Evolutionary conservation across 2,797 vertebrate species (phyloP).

Genomic region (Heteromormyrus szaboi): DNA sequence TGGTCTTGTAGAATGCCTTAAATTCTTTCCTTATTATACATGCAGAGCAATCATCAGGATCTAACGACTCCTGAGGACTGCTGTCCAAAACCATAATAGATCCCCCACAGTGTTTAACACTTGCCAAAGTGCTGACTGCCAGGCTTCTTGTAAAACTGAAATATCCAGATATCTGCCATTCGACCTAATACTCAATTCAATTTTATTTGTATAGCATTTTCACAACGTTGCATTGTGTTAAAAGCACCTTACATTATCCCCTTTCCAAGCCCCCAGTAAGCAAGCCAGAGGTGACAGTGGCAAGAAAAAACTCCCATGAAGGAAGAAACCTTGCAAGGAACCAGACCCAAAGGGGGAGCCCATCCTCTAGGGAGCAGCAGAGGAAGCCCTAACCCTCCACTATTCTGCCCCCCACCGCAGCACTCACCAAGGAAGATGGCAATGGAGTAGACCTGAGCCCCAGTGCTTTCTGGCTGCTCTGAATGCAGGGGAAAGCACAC

Average conservation of each 20-base stretch:
- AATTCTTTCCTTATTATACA: background rate
- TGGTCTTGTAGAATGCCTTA: background rate
- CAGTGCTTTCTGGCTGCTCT: constrained; percentile 80
- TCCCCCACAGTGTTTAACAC: background rate
- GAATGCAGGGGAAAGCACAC: constrained; percentile 95
- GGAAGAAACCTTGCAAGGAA: background rate
- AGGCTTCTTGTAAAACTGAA: background rate
- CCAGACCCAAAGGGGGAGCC: too few species aligned
- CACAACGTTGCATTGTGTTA: background rate
- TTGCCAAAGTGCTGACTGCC: background rate
- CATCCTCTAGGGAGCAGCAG: background rate
- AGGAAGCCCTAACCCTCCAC: background rate
- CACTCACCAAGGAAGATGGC: constrained; percentile 87
- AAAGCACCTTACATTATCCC: background rate
- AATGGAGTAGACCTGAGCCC: constrained; percentile 88
- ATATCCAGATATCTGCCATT: background rate
- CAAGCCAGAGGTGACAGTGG: background rate
- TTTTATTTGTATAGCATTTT: background rate
- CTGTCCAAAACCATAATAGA: background rate
- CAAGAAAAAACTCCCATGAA: background rate
- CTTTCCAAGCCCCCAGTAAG: background rate
- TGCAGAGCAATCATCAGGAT: background rate
- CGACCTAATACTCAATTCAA: background rate
- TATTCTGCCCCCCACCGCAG: background rate
- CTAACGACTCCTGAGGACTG: background rate